Evolutionary conservation across 2,888 invertebrate species (phyloP).

Genomic region (Caenorhabditis doughertyi): DNA sequence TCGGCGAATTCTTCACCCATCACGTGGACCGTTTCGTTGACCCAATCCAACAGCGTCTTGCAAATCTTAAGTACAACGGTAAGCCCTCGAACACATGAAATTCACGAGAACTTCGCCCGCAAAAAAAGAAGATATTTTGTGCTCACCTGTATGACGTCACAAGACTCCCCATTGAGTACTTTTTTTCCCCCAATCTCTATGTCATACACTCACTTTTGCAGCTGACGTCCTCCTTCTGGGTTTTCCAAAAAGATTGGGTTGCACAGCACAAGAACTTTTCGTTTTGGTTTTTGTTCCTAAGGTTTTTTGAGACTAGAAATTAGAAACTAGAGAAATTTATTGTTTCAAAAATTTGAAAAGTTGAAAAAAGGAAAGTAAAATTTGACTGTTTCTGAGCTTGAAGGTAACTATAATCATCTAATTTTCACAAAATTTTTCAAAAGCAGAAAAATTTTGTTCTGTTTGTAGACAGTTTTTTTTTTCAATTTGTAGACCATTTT

Average conservation of each 20-base stretch:
- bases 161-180: slow-evolving; percentile 10
- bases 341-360: too few relatives aligned
- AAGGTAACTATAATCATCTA: too few relatives aligned
- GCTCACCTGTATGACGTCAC: slow-evolving; percentile 45
- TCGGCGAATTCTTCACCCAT: slow-evolving; percentile 77
- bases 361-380: too few relatives aligned
- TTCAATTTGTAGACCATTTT: too few relatives aligned
- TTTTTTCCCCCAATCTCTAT: not conserved
- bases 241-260: slow-evolving; percentile 11
- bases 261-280: not conserved
- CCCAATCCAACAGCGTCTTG: slow-evolving; percentile 72
- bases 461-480: too few relatives aligned
- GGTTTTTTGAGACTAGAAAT: not conserved
- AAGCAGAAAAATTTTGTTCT: too few relatives aligned
- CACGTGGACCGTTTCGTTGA: slow-evolving; percentile 64
- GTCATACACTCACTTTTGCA: slow-evolving; percentile 8
- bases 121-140: slow-evolving; percentile 13
- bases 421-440: too few relatives aligned
- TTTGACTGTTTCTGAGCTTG: too few relatives aligned
- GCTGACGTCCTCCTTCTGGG: slow-evolving; percentile 20
- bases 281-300: too few relatives aligned
- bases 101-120: slow-evolving; percentile 24
- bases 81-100: slow-evolving; percentile 8
- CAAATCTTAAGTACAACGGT: slow-evolving; percentile 72
- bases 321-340: not conserved